These are phyloP conservation scores for Cephalopholis sonnerati DNA, from an alignment of 2,113 vertebrate species.

Conservation along the genomic window DNA sequence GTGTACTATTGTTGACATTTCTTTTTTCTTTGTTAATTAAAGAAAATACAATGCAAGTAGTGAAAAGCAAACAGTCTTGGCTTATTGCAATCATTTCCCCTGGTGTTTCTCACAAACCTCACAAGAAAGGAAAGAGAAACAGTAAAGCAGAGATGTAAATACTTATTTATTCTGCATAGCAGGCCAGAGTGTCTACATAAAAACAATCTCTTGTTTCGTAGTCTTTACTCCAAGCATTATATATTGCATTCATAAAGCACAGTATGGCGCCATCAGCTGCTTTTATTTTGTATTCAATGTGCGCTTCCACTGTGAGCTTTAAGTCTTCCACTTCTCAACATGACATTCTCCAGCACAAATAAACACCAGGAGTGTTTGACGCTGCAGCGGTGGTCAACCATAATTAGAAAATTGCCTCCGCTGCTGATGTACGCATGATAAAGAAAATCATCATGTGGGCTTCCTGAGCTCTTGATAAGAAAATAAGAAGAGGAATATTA, in stretches of 20 bases:
- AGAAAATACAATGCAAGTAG: neutral
- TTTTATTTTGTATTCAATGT: conserved; percentile 44
- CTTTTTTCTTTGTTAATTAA: neutral
- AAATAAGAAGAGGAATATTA: conserved; percentile 25
- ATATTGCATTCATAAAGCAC: conserved; percentile 36
- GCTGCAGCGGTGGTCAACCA: neutral
- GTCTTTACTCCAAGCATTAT: conserved; percentile 31
- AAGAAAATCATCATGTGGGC: conserved; percentile 19
- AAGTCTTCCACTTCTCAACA: conserved; percentile 28
- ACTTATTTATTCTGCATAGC: conserved; percentile 10
- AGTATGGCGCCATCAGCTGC: conserved; percentile 19
- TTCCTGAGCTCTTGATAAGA: conserved; percentile 25
- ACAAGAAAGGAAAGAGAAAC: conserved; percentile 6
- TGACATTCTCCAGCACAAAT: conserved; percentile 37
- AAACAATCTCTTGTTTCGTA: neutral
- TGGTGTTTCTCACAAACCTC: conserved; percentile 10
- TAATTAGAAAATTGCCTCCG: conserved; percentile 49
- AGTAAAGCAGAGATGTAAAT: conserved; percentile 19
- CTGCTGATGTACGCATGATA: conserved; percentile 38
- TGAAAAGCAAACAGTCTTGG: conserved; percentile 1
- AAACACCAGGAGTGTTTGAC: conserved; percentile 38
- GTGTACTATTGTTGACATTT: neutral
- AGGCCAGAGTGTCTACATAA: neutral
- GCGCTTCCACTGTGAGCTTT: neutral
- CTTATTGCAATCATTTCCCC: neutral